phyloP scores from a whole-genome alignment of 2,797 vertebrate genomes.

The Rhinogobio ventralis region DNA sequence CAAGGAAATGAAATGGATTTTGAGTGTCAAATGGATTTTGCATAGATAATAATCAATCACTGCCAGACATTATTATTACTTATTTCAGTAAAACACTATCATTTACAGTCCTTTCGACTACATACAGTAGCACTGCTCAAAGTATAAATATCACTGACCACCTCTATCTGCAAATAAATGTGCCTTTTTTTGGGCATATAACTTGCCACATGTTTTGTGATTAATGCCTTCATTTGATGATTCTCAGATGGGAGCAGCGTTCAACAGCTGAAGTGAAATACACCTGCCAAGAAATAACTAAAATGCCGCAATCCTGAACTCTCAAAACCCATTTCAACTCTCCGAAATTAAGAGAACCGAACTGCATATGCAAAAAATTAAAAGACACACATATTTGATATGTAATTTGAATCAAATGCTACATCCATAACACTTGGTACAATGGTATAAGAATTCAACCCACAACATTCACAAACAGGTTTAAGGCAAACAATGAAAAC shows the following conservation, averaged over 20 bases:
- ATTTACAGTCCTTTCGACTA: neutral
- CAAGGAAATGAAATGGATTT: slow-evolving; percentile 15
- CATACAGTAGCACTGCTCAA: neutral
- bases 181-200: no score
- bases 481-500: slow-evolving; percentile 52
- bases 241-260: neutral
- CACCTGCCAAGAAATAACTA: neutral
- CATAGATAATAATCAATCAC: slow-evolving; percentile 20
- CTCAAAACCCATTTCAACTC: slow-evolving; percentile 35
- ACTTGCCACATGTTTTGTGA: neutral
- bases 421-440: slow-evolving; percentile 49
- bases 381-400: slow-evolving; percentile 51
- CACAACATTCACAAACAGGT: slow-evolving; percentile 28
- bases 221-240: neutral
- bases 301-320: slow-evolving; percentile 8
- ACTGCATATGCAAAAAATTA: slow-evolving; percentile 25
- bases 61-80: slow-evolving; percentile 15
- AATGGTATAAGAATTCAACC: slow-evolving; percentile 20
- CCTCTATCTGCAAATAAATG: no score
- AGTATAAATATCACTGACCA: neutral
- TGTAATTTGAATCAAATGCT: slow-evolving; percentile 47
- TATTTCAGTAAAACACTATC: neutral
- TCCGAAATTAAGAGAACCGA: slow-evolving; percentile 12
- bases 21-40: slow-evolving; percentile 42
- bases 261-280: neutral